phyloP scores from a whole-genome alignment of 2,113 vertebrate species.

The Laticauda laticaudata region DNA sequence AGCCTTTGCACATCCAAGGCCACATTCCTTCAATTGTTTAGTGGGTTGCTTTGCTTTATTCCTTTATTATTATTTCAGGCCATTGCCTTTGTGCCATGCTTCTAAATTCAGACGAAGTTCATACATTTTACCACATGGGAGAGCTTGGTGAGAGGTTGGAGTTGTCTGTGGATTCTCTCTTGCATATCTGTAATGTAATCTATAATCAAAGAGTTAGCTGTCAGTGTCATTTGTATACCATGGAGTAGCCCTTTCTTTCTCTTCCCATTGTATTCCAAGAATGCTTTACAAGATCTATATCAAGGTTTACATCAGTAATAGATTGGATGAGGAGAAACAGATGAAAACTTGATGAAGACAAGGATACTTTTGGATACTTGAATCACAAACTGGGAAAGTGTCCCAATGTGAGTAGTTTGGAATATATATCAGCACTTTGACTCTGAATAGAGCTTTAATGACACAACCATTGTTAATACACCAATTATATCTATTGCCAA shows the following conservation, averaged over 20 bases:
- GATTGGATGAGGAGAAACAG: neutral
- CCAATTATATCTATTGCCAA: neutral
- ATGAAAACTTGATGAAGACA: neutral
- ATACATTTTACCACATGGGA: neutral
- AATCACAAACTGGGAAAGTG: neutral
- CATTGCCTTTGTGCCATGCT: neutral
- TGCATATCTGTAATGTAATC: neutral
- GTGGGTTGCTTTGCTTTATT: neutral
- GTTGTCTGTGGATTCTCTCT: neutral
- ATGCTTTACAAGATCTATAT: neutral
- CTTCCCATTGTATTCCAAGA: neutral
- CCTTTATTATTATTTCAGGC: neutral
- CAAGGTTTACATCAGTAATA: neutral
- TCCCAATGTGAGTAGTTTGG: neutral
- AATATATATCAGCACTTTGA: neutral
- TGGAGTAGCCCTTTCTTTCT: neutral
- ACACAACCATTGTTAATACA: neutral
- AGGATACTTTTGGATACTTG: neutral
- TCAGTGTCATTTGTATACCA: neutral
- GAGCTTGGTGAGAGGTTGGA: neutral
- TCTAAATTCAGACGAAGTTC: neutral
- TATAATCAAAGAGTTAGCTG: neutral
- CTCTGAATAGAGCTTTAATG: neutral
- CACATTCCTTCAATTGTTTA: neutral
- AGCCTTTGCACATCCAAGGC: neutral